A percentile compares a stretch with the other conserved stretches of the same genome.
phyloP scores from a whole-genome alignment of 2,797 vertebrate species.

The Neomorphus geoffroyi region DNA sequence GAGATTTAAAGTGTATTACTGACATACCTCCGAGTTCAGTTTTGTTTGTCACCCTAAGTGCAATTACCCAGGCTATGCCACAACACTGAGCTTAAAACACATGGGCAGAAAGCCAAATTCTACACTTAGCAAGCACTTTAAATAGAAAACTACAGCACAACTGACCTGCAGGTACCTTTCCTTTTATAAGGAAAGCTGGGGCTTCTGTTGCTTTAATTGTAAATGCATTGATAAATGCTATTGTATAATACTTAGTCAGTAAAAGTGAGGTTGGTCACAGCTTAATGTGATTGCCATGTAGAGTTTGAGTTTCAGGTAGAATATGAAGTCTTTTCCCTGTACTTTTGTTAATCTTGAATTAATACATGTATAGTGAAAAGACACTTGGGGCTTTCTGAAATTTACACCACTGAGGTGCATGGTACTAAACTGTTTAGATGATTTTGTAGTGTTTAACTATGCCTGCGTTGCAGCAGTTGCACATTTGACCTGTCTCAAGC shows the following conservation, averaged over 20 bases:
- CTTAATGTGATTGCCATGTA: neutral
- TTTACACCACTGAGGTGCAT: neutral
- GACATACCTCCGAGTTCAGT: neutral
- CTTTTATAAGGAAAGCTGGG: neutral
- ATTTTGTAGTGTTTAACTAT: neutral
- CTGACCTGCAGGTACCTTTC: slow-evolving; percentile 35
- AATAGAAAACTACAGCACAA: slow-evolving; percentile 52
- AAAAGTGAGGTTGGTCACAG: neutral
- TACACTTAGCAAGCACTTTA: slow-evolving; percentile 43
- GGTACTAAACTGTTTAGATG: neutral
- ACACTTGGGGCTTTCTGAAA: neutral
- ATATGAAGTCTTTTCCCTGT: neutral
- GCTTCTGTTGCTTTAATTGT: neutral
- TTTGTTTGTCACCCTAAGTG: slow-evolving; percentile 33
- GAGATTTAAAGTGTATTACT: neutral
- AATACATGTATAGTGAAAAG: neutral
- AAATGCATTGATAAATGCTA: neutral
- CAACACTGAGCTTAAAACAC: slow-evolving; percentile 31
- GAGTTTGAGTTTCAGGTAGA: neutral
- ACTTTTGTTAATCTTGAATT: neutral
- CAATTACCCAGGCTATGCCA: slow-evolving; percentile 38
- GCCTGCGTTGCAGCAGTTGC: slow-evolving; percentile 7
- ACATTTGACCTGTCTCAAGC: neutral
- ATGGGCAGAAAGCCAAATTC: slow-evolving; percentile 35
- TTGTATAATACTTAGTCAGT: neutral